Base-by-base conservation (phyloP, 2,888 invertebrate genomes). In the Megaustenia siamemsis region DNA sequence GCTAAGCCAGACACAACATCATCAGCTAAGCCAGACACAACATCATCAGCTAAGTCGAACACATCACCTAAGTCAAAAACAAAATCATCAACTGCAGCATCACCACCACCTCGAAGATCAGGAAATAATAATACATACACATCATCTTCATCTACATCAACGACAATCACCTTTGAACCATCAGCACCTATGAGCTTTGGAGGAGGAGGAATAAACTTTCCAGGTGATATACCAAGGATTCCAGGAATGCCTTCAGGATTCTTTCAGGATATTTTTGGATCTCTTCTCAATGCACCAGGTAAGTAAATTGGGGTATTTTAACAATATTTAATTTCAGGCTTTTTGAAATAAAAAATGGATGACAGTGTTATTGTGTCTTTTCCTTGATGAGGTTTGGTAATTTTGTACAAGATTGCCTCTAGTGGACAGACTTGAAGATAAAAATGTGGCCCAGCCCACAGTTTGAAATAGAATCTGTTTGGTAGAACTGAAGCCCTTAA, bases 231-330 rank as follows among this genome's bases (percentile, higher is more conserved):
- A 45, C 81, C 86, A n/a, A 78, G 82, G 43, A 80, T 88, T 35
- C 86, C 87, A 8, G 86, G 87, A 3, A 79, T 88, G 45, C 83
- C 86, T 0, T 77, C 85, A 21, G 88, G 86, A 24, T 69, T 88
- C 81, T 82, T 88, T 69, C 86, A 87, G 82, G 86, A 84, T 82
- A 87, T 88, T 73, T 69, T 88, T n/a, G 82, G 84, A n/a, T 86
- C 87, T 18, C 86, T 88, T 43, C 79, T 88, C 15, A 81, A 83
- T 43, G 56, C 84, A 38, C 87, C 87, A 76, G 88, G 88, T 88
- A 71, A 69, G 86, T 28, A 40, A 3, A 12, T 35, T 66, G 1
- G 35, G 15, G 4, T 66, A 1, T 15, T n/a, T 45, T 45, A 10
- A 45, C 45, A 12, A 45, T 45, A n/a, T 12, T 45, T 45, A 45